These are phyloP conservation scores for Mormyrus iriodes DNA, from an alignment of 2,113 vertebrate species.

Conservation along the genomic window DNA sequence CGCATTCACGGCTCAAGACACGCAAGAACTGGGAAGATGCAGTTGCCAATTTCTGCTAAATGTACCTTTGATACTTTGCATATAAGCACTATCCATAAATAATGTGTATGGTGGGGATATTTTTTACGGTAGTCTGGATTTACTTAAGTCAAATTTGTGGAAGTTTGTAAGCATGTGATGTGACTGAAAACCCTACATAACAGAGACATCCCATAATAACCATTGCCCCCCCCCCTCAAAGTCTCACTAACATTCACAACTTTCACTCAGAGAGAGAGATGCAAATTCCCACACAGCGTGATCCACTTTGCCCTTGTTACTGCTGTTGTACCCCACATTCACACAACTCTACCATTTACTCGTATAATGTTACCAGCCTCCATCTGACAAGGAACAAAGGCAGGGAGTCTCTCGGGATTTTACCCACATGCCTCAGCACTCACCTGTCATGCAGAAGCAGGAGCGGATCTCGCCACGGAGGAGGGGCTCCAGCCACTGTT, in stretches of 20 bases:
- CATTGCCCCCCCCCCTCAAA: too few relatives aligned
- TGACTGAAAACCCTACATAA: too few relatives aligned
- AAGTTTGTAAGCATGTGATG: neutral
- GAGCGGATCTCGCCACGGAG: slow-evolving; percentile 78
- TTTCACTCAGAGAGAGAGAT: neutral
- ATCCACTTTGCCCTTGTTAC: neutral
- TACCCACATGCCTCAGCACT: neutral
- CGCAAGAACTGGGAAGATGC: neutral
- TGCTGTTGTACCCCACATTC: neutral
- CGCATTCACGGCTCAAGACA: neutral
- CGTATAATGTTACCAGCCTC: neutral
- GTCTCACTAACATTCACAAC: neutral
- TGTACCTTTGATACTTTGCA: neutral
- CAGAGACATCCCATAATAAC: too few relatives aligned
- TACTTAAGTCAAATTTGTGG: neutral
- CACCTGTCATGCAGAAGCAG: slow-evolving; percentile 96
- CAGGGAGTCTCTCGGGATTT: neutral
- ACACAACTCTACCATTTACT: neutral
- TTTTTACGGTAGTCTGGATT: neutral
- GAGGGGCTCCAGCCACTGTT: slow-evolving; percentile 81
- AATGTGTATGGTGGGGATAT: neutral
- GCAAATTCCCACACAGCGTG: neutral
- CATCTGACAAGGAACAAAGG: too few relatives aligned
- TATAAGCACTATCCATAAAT: neutral
- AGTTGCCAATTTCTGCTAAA: neutral